Conservation (phyloP, 2,888 invertebrate genomes). For the Idaea dimidiata region DNA sequence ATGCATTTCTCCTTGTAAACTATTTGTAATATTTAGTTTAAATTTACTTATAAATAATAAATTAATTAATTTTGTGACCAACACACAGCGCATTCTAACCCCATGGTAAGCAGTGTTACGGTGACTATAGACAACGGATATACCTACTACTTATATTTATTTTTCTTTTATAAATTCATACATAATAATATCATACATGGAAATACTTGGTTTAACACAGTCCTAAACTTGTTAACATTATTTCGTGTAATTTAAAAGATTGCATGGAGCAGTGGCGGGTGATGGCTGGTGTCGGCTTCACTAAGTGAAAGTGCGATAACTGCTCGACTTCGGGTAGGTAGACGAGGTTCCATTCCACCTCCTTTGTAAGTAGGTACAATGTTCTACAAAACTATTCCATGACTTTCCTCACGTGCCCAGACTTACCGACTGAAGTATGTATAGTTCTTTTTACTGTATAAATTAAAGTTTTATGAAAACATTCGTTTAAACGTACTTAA, state of each 20-base stretch:
- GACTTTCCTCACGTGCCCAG: constrained; percentile 40
- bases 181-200: too few relatives aligned
- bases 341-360: constrained; percentile 23
- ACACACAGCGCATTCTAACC: too few relatives aligned
- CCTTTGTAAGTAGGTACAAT: constrained; percentile 18
- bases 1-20: too few relatives aligned
- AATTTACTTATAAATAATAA: too few relatives aligned
- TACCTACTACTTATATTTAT: too few relatives aligned
- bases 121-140: too few relatives aligned
- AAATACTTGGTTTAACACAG: too few relatives aligned
- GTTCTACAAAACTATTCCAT: constrained; percentile 32
- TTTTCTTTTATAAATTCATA: too few relatives aligned
- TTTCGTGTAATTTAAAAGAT: constrained; percentile 35
- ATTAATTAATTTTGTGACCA: too few relatives aligned
- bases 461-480: constrained; percentile 13
- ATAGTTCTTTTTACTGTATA: constrained; percentile 38
- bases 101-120: too few relatives aligned
- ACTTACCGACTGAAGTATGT: constrained; percentile 38
- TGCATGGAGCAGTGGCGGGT: constrained; percentile 32
- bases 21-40: too few relatives aligned
- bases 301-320: constrained; percentile 47
- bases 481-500: background rate
- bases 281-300: constrained; percentile 22
- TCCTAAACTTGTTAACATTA: constrained; percentile 28
- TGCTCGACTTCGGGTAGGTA: constrained; percentile 28